Percentiles rank a stretch among this genome's conserved stretches.
Evolutionary conservation across 1,140 invertebrate genomes (phyloP).

Genomic region (Dendroctonus ponderosae): DNA sequence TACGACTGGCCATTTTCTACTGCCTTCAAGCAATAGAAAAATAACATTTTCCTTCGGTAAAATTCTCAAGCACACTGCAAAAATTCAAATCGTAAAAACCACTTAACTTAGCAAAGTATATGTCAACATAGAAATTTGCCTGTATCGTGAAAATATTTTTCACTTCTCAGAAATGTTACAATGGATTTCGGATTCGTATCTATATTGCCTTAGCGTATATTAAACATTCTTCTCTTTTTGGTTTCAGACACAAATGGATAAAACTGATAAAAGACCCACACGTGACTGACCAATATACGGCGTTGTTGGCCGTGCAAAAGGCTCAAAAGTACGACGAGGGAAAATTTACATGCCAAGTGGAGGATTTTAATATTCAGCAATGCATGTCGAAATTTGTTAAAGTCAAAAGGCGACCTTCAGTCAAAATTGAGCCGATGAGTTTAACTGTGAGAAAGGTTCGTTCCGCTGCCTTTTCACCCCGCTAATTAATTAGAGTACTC

Average conservation of each 20-base stretch:
- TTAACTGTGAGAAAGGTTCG: conserved; percentile 69
- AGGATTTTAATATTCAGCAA: conserved; percentile 71
- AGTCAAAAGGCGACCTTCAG: conserved; percentile 64
- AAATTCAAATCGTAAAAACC: too few relatives aligned
- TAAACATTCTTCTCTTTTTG: conserved; percentile 23
- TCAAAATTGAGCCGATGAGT: conserved; percentile 70
- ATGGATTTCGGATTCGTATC: too few relatives aligned
- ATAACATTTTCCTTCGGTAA: too few relatives aligned
- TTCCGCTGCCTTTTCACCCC: too few relatives aligned
- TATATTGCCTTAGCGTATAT: conserved; percentile 11
- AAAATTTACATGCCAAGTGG: conserved; percentile 69
- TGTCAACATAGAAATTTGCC: too few relatives aligned
- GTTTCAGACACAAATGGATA: conserved; percentile 58
- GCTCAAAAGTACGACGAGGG: conserved; percentile 68
- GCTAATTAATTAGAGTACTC: too few relatives aligned
- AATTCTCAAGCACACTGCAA: too few relatives aligned
- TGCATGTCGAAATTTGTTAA: conserved; percentile 69
- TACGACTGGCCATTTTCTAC: too few relatives aligned
- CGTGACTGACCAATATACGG: conserved; percentile 62
- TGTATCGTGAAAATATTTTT: too few relatives aligned
- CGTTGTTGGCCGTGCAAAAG: conserved; percentile 66
- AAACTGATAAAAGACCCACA: conserved; percentile 53
- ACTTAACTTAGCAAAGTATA: too few relatives aligned
- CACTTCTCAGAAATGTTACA: too few relatives aligned
- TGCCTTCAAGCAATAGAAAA: too few relatives aligned